Conservation (phyloP, 2,113 vertebrate genomes). For the Brienomyrus longianalis region DNA sequence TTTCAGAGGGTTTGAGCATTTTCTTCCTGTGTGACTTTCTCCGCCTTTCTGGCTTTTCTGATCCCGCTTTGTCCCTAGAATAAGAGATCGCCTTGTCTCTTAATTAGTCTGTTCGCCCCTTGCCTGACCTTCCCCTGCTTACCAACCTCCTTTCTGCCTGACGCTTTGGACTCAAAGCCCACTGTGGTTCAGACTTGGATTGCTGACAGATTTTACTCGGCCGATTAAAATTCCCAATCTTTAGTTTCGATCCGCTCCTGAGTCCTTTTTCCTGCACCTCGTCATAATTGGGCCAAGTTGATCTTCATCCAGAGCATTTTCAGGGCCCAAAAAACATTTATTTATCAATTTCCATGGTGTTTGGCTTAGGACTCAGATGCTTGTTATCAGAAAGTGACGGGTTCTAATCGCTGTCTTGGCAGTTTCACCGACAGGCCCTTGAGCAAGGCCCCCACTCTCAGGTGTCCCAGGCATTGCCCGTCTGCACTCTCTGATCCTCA, state of each 20-base stretch:
- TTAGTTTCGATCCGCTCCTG: not conserved
- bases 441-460: not conserved
- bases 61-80: too few relatives aligned
- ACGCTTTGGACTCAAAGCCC: not conserved
- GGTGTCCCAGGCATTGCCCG: not conserved
- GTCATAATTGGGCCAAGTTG: not conserved
- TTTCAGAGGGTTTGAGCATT: not conserved
- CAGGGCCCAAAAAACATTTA: not conserved
- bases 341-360: not conserved
- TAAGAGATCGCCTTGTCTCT: not conserved
- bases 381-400: not conserved
- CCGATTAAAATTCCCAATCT: not conserved
- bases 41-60: not conserved
- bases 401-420: not conserved
- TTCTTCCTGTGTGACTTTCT: not conserved
- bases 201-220: not conserved
- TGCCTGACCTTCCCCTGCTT: not conserved
- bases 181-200: not conserved
- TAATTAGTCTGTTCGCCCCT: not conserved
- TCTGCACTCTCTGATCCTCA: not conserved
- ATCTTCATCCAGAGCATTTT: not conserved
- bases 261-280: not conserved
- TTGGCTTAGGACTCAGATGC: not conserved
- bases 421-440: not conserved
- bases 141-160: not conserved